A percentile compares a stretch with the other conserved stretches of the same genome.
phyloP scores from a whole-genome alignment of 1,140 invertebrate species.

The Linepithema humile region DNA sequence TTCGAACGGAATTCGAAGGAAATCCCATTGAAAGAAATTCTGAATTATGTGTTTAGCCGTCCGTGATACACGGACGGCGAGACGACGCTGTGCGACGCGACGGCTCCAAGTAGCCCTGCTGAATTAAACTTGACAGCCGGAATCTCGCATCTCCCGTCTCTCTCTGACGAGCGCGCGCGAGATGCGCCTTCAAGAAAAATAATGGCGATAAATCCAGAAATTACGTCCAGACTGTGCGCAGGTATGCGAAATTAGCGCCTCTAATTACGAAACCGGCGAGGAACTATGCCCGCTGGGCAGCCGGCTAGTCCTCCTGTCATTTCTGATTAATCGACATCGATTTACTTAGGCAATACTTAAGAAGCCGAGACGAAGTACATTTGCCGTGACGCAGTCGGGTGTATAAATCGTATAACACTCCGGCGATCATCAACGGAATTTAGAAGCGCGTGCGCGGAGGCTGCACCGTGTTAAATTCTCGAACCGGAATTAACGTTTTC shows the following conservation, averaged over 20 bases:
- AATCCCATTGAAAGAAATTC: conserved; percentile 27
- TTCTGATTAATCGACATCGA: conserved; percentile 70
- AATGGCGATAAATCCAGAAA: conserved; percentile 62
- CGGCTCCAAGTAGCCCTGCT: conserved; percentile 28
- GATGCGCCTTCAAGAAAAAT: conserved; percentile 61
- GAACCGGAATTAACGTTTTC: neutral
- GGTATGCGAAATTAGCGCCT: conserved; percentile 64
- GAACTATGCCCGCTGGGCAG: conserved; percentile 41
- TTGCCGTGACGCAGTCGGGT: conserved; percentile 33
- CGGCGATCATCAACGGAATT: conserved; percentile 47
- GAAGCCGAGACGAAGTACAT: conserved; percentile 59
- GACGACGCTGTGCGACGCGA: neutral
- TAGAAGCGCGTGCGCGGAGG: conserved; percentile 18
- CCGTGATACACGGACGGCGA: conserved; percentile 4
- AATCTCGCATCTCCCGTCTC: conserved; percentile 43
- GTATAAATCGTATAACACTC: conserved; percentile 43
- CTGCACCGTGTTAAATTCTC: conserved; percentile 23
- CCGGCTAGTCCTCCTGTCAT: conserved; percentile 61
- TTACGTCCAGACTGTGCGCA: conserved; percentile 44
- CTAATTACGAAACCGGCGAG: conserved; percentile 67
- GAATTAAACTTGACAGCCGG: conserved; percentile 49
- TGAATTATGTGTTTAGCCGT: conserved; percentile 30
- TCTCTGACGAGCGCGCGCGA: conserved; percentile 38
- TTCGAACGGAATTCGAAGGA: conserved; percentile 14
- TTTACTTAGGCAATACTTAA: conserved; percentile 62